phyloP scores from a whole-genome alignment of 2,113 vertebrate species.

The Arothron firmamentum region DNA sequence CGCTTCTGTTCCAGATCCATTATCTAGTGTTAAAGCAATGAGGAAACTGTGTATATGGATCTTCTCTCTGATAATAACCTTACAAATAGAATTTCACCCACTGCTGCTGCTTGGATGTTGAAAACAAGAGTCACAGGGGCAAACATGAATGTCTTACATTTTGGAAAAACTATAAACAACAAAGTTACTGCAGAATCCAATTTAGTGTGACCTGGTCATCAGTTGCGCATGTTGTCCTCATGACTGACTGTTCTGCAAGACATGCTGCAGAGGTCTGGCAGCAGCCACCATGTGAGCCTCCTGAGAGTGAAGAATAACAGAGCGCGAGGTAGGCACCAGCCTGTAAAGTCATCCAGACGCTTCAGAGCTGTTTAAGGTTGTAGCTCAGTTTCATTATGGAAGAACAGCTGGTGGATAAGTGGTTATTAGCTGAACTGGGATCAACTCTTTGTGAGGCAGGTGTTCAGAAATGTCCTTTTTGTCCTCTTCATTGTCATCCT shows the following conservation, averaged over 20 bases:
- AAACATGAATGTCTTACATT: not conserved
- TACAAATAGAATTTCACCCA: slow-evolving; percentile 13
- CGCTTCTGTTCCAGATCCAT: not conserved
- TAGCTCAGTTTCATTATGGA: slow-evolving; percentile 7
- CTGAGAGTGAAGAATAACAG: slow-evolving; percentile 3
- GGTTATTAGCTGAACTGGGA: not conserved
- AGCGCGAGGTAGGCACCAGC: slow-evolving; percentile 2
- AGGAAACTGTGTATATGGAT: slow-evolving; percentile 7
- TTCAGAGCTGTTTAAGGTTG: slow-evolving; percentile 4
- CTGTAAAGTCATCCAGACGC: slow-evolving; percentile 4
- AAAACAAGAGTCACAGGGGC: slow-evolving; percentile 11
- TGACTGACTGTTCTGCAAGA: slow-evolving; percentile 15
- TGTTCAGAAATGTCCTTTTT: too few relatives aligned
- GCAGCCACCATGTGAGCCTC: not conserved
- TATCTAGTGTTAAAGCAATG: slow-evolving; percentile 1
- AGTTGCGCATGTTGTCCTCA: slow-evolving; percentile 9
- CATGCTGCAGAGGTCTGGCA: slow-evolving; percentile 18
- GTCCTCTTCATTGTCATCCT: too few relatives aligned
- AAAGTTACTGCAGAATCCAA: slow-evolving; percentile 2
- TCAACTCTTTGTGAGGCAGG: too few relatives aligned
- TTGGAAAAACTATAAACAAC: slow-evolving; percentile 1
- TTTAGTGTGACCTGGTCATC: slow-evolving; percentile 6
- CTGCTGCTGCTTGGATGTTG: not conserved
- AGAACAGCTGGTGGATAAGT: slow-evolving; percentile 17
- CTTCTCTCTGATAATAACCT: slow-evolving; percentile 4